Evolutionary conservation across 2,113 vertebrate genomes (phyloP).

Genomic region (Corvus hawaiiensis): DNA sequence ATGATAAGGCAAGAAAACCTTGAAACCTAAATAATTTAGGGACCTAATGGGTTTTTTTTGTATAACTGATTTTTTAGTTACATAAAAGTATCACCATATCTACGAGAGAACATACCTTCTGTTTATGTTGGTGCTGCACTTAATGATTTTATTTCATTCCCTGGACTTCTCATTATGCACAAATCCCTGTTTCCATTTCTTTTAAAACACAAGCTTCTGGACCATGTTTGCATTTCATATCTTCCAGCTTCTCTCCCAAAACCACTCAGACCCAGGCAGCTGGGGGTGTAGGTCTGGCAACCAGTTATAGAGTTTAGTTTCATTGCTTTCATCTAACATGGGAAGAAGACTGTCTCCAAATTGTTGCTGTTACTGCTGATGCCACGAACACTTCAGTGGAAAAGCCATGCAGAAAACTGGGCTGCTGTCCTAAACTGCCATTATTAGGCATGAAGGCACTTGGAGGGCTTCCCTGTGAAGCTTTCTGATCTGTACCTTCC

Average conservation of each 20-base stretch:
- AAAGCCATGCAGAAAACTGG: not conserved
- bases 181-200: not conserved
- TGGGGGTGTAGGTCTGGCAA: not conserved
- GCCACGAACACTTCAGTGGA: not conserved
- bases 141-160: not conserved
- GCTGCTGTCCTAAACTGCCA: not conserved
- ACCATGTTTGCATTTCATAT: not conserved
- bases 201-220: not conserved
- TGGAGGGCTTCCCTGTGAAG: not conserved
- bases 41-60: not conserved
- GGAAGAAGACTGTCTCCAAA: not conserved
- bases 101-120: not conserved
- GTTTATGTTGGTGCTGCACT: not conserved
- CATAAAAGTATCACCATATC: not conserved
- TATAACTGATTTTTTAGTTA: not conserved
- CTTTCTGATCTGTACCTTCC: not conserved
- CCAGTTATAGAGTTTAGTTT: not conserved
- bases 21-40: not conserved
- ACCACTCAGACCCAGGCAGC: not conserved
- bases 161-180: not conserved
- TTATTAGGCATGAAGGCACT: not conserved
- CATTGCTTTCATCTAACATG: not conserved
- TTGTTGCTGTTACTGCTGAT: not conserved
- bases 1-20: not conserved
- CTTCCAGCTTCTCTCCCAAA: not conserved